Conservation (phyloP, 2,888 invertebrate genomes). For the Rhyacophila evoluta region DNA sequence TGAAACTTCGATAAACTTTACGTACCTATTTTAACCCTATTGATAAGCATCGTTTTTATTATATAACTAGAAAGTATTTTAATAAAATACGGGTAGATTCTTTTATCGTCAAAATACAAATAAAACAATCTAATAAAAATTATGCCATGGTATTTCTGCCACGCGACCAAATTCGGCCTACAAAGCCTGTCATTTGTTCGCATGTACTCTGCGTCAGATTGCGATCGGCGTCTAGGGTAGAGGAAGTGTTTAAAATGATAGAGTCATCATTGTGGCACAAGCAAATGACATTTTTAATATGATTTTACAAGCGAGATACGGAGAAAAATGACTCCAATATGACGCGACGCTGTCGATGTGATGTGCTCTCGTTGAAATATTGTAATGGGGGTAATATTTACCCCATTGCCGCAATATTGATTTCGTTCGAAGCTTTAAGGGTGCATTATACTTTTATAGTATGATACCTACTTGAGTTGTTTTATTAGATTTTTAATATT, state of each 20-base stretch:
- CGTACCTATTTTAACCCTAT: too few relatives aligned
- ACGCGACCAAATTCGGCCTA: neutral
- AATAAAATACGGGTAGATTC: neutral
- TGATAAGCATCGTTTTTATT: neutral
- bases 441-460: neutral
- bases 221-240: slow-evolving; percentile 32
- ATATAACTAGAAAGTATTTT: too few relatives aligned
- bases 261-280: slow-evolving; percentile 50
- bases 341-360: neutral
- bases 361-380: neutral
- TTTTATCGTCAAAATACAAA: neutral
- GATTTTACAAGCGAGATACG: slow-evolving; percentile 49
- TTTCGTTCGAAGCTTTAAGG: neutral
- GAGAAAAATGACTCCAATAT: slow-evolving; percentile 25
- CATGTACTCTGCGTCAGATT: slow-evolving; percentile 23
- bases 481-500: too few relatives aligned
- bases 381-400: slow-evolving; percentile 5
- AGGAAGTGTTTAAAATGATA: slow-evolving; percentile 48
- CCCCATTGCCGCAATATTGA: neutral
- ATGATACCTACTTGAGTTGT: neutral
- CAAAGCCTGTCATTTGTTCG: slow-evolving; percentile 38
- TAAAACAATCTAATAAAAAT: slow-evolving; percentile 17
- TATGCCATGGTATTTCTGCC: neutral
- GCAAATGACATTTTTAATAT: slow-evolving; percentile 55
- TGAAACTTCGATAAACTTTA: too few relatives aligned